phyloP scores from a whole-genome alignment of 2,888 invertebrate species.

The Aphodius sticticus region DNA sequence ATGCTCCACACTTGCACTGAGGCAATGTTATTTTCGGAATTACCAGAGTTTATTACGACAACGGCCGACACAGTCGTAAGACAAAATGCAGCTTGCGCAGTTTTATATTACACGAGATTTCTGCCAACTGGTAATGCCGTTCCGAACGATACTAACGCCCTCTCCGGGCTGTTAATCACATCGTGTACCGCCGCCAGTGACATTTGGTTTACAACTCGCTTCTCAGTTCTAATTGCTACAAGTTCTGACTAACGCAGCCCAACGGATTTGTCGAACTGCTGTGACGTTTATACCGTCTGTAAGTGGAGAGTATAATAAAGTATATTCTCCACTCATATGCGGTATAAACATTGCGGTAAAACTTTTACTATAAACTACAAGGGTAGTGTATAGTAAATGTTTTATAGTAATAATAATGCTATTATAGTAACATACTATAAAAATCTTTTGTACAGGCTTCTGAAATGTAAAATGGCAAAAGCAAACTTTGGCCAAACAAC shows the following conservation, averaged over 20 bases:
- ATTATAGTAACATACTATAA: too few relatives aligned
- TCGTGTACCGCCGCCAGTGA: not conserved
- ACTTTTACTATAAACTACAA: too few relatives aligned
- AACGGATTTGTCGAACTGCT: not conserved
- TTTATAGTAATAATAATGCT: too few relatives aligned
- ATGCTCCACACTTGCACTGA: not conserved
- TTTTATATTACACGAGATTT: not conserved
- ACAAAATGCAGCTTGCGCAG: not conserved
- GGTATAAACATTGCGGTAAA: too few relatives aligned
- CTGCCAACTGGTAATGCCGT: not conserved
- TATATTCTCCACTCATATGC: too few relatives aligned
- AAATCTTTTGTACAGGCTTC: too few relatives aligned
- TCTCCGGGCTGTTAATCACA: slow-evolving; percentile 4
- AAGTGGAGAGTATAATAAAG: too few relatives aligned
- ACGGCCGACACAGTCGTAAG: not conserved
- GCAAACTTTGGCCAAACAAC: too few relatives aligned
- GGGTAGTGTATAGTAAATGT: too few relatives aligned
- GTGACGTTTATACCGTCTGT: not conserved
- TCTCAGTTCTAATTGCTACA: not conserved
- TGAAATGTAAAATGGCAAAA: too few relatives aligned
- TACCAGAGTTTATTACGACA: not conserved
- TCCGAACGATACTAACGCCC: not conserved
- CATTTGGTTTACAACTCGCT: not conserved
- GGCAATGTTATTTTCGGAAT: not conserved
- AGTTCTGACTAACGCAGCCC: not conserved